phyloP scores from a whole-genome alignment of 2,797 vertebrate genomes.

The Microctenopoma steveboyesi region DNA sequence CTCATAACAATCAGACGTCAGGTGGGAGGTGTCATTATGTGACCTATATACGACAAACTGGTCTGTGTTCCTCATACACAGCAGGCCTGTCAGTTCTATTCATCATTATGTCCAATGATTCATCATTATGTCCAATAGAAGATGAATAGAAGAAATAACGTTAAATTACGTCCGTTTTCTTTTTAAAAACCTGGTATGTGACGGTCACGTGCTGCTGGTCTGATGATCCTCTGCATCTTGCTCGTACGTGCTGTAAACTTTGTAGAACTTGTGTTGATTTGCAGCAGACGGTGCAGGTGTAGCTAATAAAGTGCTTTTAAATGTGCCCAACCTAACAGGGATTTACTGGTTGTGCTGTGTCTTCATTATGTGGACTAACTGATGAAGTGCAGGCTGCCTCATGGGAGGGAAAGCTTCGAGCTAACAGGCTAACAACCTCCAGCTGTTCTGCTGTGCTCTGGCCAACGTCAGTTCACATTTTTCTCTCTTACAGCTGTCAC shows the following conservation, averaged over 20 bases:
- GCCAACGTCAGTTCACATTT: slow-evolving; percentile 13
- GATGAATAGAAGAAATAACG: too few species aligned
- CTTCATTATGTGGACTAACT: neutral
- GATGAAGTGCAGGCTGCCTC: slow-evolving; percentile 19
- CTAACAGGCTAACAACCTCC: slow-evolving; percentile 47
- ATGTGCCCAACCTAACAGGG: neutral
- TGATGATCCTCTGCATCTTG: too few species aligned
- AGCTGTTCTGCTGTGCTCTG: slow-evolving; percentile 27
- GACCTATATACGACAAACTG: too few species aligned
- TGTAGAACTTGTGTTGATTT: neutral
- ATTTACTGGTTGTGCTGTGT: neutral
- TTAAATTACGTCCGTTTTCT: too few species aligned
- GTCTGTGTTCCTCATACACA: too few species aligned
- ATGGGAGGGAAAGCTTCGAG: slow-evolving; percentile 10
- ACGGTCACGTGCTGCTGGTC: too few species aligned
- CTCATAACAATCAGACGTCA: too few species aligned
- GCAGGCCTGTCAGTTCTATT: too few species aligned
- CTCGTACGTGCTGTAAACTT: neutral
- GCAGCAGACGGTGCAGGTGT: neutral
- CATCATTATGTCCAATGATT: too few species aligned
- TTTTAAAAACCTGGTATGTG: too few species aligned
- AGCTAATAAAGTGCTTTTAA: neutral
- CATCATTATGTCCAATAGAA: too few species aligned
- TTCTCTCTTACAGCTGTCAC: neutral
- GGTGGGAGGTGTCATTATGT: too few species aligned